Conservation (phyloP, 2,113 vertebrate species). For the Psittacara wagleri region DNA sequence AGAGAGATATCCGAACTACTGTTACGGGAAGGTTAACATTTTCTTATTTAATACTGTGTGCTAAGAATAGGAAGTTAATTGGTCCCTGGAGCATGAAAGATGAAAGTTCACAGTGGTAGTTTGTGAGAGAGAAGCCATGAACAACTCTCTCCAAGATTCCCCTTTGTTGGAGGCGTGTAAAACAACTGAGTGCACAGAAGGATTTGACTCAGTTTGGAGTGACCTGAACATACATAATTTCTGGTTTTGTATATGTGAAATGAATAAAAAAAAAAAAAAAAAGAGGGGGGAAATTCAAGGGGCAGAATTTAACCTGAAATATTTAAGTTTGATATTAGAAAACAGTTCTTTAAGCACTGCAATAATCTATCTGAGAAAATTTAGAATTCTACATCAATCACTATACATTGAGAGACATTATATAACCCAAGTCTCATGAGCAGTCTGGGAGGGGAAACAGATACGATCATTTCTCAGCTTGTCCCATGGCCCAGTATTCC, state of each 20-base stretch:
- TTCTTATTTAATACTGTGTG: constrained; percentile 1
- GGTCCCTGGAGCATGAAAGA: not conserved
- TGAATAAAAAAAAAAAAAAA: not conserved
- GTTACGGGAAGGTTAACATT: not conserved
- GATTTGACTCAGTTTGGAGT: not conserved
- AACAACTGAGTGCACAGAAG: not conserved
- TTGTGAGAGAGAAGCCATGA: not conserved
- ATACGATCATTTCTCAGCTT: not conserved
- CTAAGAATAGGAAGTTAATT: constrained; percentile 25
- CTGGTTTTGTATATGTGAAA: not conserved
- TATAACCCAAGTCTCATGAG: not conserved
- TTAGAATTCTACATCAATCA: not conserved
- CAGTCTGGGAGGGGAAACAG: not conserved
- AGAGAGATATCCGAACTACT: not conserved
- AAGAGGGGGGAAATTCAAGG: not conserved
- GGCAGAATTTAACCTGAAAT: not conserved
- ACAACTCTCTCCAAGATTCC: not conserved
- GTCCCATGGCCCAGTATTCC: not conserved
- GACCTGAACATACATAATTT: not conserved
- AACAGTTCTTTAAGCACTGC: not conserved
- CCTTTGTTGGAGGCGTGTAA: not conserved
- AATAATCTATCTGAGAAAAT: not conserved
- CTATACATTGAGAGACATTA: not conserved
- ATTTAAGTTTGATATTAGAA: not conserved
- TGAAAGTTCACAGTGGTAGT: not conserved